phyloP scores from a whole-genome alignment of 2,888 invertebrate species.

The Luperina testacea region DNA sequence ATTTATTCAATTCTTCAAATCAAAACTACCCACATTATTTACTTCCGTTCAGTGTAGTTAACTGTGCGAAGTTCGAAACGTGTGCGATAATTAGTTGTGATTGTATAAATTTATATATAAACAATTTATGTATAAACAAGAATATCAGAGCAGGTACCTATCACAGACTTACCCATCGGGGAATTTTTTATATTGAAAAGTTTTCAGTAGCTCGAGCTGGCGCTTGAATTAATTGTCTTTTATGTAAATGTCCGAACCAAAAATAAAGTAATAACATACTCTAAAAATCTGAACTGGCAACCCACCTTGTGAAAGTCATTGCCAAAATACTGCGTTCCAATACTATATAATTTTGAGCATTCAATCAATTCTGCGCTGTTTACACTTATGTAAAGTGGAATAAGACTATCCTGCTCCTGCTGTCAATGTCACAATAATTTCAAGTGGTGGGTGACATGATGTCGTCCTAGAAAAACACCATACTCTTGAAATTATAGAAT shows the following conservation, averaged over 20 bases:
- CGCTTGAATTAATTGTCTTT: background rate
- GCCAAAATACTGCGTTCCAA: background rate
- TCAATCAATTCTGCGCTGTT: background rate
- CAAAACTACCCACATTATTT: too few species aligned
- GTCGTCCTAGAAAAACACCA: background rate
- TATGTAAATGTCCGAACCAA: background rate
- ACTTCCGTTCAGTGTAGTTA: too few species aligned
- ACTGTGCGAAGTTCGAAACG: too few species aligned
- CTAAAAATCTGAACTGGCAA: conserved; percentile 1
- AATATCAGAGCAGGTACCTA: background rate
- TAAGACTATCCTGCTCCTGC: background rate
- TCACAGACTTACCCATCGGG: background rate
- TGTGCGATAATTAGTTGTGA: too few species aligned
- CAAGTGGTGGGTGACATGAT: background rate
- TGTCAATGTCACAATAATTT: conserved; percentile 1
- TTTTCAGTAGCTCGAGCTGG: background rate
- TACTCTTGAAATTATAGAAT: background rate
- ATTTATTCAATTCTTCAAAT: too few species aligned
- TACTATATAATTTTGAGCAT: background rate
- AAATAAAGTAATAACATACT: background rate
- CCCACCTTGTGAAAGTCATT: background rate
- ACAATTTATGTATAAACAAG: too few species aligned
- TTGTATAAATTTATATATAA: too few species aligned
- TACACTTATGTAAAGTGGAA: background rate
- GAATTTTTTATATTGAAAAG: background rate